These are phyloP conservation scores for Burhinus bistriatus DNA, from an alignment of 2,113 vertebrate species.

Conservation along the genomic window DNA sequence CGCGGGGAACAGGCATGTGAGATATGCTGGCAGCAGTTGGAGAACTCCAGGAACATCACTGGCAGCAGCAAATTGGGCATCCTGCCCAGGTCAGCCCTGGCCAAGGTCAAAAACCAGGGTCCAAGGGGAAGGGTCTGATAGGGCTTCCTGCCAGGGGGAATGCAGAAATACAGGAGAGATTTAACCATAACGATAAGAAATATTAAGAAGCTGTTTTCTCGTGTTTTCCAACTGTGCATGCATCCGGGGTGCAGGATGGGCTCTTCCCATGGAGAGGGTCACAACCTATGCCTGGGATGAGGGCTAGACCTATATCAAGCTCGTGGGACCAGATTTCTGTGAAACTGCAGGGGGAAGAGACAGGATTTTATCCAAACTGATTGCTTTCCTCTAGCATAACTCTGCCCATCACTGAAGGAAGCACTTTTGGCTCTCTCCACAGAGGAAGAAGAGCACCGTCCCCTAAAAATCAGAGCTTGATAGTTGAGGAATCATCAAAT, in stretches of 20 bases:
- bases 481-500: not conserved
- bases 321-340: not conserved
- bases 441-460: not conserved
- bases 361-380: not conserved
- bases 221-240: rapidly evolving
- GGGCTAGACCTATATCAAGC: not conserved
- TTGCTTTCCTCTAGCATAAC: not conserved
- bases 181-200: not conserved
- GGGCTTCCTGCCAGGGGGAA: not conserved
- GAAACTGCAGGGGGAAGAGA: rapidly evolving
- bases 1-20: rapidly evolving
- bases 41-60: not conserved
- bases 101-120: not conserved
- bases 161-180: rapidly evolving
- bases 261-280: not conserved
- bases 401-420: not conserved
- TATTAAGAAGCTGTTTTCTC: rapidly evolving
- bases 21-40: not conserved
- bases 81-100: not conserved
- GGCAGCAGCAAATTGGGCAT: not conserved
- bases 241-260: rapidly evolving
- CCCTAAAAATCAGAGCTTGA: not conserved
- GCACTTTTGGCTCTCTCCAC: not conserved
- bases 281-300: not conserved
- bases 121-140: not conserved